Evolutionary conservation across 1,140 invertebrate species (phyloP).

Genomic region (Neoseiulus cucumeris): DNA sequence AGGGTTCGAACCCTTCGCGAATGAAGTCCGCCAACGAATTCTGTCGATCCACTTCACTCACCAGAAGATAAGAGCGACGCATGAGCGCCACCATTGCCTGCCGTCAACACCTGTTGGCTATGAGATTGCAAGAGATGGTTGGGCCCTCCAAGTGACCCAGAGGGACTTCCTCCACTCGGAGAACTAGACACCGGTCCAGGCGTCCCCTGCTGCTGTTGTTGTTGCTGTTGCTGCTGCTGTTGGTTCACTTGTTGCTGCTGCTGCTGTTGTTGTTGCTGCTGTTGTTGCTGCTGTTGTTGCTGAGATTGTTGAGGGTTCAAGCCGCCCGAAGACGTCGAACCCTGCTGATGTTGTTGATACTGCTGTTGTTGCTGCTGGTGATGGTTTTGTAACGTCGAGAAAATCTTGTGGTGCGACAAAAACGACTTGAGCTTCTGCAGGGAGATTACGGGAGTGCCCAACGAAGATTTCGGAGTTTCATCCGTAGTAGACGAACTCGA

Average conservation of each 20-base stretch:
- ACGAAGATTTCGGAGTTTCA: background rate
- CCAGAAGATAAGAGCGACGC: constrained; percentile 9
- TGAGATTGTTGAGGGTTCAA: constrained; percentile 22
- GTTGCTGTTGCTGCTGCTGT: constrained; percentile 16
- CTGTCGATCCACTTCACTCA: no score
- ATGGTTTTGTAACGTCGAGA: constrained; percentile 13
- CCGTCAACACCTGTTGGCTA: no score
- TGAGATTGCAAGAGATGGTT: no score
- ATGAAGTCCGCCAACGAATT: no score
- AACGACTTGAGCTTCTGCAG: constrained; percentile 23
- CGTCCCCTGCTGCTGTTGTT: constrained; percentile 15
- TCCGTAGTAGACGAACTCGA: no score
- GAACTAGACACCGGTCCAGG: background rate
- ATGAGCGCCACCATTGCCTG: background rate
- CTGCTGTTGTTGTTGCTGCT: constrained; percentile 10
- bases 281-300: constrained; percentile 13
- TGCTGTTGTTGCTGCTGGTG: constrained; percentile 16
- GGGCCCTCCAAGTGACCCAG: no score
- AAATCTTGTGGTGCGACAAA: constrained; percentile 21
- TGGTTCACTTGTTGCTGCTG: constrained; percentile 13
- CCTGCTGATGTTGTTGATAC: constrained; percentile 18
- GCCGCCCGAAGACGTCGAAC: constrained; percentile 18
- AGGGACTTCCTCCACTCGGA: no score
- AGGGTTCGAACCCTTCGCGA: no score
- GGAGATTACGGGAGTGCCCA: constrained; percentile 21